Base-by-base conservation (phyloP, 1,140 invertebrate species). In the Cyrtorhinus lividipennis region DNA sequence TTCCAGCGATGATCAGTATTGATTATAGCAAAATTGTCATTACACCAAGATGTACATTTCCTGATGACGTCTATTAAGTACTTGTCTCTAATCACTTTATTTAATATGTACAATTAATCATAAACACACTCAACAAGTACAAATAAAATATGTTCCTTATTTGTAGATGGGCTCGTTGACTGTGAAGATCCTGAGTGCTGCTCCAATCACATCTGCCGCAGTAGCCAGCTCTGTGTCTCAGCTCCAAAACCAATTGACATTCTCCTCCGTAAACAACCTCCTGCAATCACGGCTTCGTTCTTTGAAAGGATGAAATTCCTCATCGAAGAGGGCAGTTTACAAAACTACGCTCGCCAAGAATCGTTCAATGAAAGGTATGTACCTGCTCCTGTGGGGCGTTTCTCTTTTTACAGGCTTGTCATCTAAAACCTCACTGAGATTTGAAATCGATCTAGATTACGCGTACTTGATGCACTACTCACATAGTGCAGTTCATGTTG, bases 161-260 rank as follows among this genome's bases (percentile, higher is more conserved):
- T 71, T 77, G 10, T 73, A 97, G 95, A 99, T 81, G 93, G 93
- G 64, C 80, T 98, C 58, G 81, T 86, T 26, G 95, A 99, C 75
- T 99, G 96, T 73, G 89, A 95, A 72, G 96, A 99, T 78, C 92
- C 93, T 0, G 95, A 98, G 77, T 99, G 96, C 75, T 97, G 94
- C 74, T 79, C 82, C 53, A 85, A 82, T 71, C 75, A 83, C 27
- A 78, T 82, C 1, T 99, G 95, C 74, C 81, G 84, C 65, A 84
- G 82, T 53, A 91, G 87, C 69, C 84, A 91, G 68, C 82, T 94
- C 22, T 98, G 94, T 73, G 85, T 93, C 1, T 89, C 89, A 0
- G 87, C 92, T 0, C 89, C 90, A 1, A 93, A 95, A 70, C 94
- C 94, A 1, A 91, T 92, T 62, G 92, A 95, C 72, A 93, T 96